Base-by-base conservation (phyloP, 2,797 vertebrate species). In the Myripristis jacobus region DNA sequence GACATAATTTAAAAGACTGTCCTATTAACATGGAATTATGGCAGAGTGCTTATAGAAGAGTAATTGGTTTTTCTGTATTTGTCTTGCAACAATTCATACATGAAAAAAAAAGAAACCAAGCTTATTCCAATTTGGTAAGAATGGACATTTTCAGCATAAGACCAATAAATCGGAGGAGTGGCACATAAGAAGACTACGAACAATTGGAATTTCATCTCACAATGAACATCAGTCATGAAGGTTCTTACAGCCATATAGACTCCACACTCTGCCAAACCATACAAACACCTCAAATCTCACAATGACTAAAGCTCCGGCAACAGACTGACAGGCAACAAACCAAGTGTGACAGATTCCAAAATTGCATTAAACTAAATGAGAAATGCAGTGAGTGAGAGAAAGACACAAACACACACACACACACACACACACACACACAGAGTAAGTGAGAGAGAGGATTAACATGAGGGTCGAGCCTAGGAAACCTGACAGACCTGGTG, bases 311-410 rank as follows among this genome's bases (percentile, higher is more conserved):
- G 84, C 87, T 71, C 75, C 77, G 73, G 77, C 72, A 74, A 79
- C 76, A 85, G 83, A 93, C 65, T 93, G 93, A 93, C 91, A 90
- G 83, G 90, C 86, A 90, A 89, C 90, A 93, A 92, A 93, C 87
- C 84, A 72, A 77, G 84, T 88, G 80, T 92, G 94, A 92, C 93
- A 94, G 75, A 91, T 92, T 93, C 84, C 66, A 77, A 94, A 93
- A 93, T 92, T 82, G 80, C 88, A 94, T 94, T 93, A 93, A 91
- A 90, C 78, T 89, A 88, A 92, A 90, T 85, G 84, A 89, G 80
- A 91, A 87, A 87, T 67, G 78, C 75, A 71, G 74, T 73, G 57
- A 43, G 38, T 75, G 68, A 77, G 79, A 83, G 75, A 82, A 83
- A 91, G 77, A 81, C 79, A 88, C 62, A 83, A 66, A 86, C 52